A percentile compares a stretch with the other conserved stretches of the same genome.
Evolutionary conservation across 2,113 vertebrate genomes (phyloP).

Genomic region (Gyps fulvus): DNA sequence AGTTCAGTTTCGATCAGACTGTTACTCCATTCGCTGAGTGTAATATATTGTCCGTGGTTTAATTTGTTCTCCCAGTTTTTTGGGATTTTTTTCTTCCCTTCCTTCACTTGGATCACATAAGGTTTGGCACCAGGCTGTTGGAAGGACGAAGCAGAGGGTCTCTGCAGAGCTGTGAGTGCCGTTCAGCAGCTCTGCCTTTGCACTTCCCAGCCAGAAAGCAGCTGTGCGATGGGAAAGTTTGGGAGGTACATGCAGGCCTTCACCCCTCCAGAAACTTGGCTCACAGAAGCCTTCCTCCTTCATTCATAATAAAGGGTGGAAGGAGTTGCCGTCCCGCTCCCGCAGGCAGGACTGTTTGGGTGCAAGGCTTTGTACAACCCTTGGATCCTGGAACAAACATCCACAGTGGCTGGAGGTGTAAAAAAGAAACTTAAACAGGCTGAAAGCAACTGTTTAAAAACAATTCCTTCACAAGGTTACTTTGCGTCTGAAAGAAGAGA

Average conservation of each 20-base stretch:
- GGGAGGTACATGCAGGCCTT: background rate
- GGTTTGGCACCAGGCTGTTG: background rate
- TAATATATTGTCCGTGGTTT: fast-evolving
- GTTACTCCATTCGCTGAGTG: background rate
- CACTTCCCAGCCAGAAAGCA: background rate
- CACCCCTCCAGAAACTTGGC: background rate
- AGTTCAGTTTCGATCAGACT: background rate
- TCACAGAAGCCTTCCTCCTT: background rate
- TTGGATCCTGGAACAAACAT: background rate
- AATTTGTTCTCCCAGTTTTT: background rate
- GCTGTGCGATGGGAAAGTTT: background rate
- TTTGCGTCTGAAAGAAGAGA: background rate
- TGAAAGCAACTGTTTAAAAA: background rate
- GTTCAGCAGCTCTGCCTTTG: background rate
- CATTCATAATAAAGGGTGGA: background rate
- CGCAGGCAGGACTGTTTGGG: background rate
- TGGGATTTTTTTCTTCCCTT: background rate
- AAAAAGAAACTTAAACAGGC: background rate
- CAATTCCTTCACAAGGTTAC: background rate
- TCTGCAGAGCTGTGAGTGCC: background rate
- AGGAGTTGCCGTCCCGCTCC: background rate
- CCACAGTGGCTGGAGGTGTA: background rate
- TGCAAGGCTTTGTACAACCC: background rate
- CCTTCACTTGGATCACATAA: background rate
- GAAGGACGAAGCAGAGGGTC: background rate